Evolutionary conservation across 2,113 vertebrate genomes (phyloP).

Genomic region (Semicossyphus pulcher): DNA sequence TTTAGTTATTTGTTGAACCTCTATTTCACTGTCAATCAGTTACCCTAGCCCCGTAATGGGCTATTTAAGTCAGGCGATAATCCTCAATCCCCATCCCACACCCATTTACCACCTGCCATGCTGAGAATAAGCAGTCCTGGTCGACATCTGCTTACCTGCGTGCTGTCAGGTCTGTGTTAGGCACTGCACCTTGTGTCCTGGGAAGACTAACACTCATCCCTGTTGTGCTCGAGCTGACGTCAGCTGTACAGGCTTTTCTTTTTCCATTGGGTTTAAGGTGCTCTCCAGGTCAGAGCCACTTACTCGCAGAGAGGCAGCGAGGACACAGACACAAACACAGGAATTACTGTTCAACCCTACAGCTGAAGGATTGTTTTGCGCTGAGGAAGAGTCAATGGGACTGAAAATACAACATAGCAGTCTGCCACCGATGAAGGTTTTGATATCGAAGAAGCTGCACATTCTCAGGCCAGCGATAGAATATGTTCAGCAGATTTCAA

Average conservation of each 20-base stretch:
- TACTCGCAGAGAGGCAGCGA: conserved; percentile 7
- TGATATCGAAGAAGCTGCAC: conserved; percentile 77
- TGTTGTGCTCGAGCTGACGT: conserved; percentile 52
- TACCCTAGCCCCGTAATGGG: not conserved
- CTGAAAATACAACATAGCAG: conserved; percentile 62
- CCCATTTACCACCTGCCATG: conserved; percentile 36
- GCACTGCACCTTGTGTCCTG: conserved; percentile 19
- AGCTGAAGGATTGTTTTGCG: not conserved
- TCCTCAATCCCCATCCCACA: conserved; percentile 15
- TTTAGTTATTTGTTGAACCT: too few species aligned
- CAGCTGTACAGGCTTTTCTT: conserved; percentile 62
- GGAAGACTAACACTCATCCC: conserved; percentile 43
- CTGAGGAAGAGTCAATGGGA: conserved; percentile 59
- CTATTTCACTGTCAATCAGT: not conserved
- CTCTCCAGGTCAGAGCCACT: conserved; percentile 42
- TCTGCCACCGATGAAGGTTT: conserved; percentile 67
- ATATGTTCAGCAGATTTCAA: conserved; percentile 69
- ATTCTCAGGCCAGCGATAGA: conserved; percentile 70
- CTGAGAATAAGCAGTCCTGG: conserved; percentile 5
- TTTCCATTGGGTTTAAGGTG: conserved; percentile 60
- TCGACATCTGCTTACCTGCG: conserved; percentile 39
- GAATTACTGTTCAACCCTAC: not conserved
- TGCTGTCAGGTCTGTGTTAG: not conserved
- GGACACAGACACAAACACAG: conserved; percentile 2
- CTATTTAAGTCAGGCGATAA: not conserved